Evolutionary conservation across 2,888 invertebrate genomes (phyloP).

Genomic region (Meteorus cinctellus): DNA sequence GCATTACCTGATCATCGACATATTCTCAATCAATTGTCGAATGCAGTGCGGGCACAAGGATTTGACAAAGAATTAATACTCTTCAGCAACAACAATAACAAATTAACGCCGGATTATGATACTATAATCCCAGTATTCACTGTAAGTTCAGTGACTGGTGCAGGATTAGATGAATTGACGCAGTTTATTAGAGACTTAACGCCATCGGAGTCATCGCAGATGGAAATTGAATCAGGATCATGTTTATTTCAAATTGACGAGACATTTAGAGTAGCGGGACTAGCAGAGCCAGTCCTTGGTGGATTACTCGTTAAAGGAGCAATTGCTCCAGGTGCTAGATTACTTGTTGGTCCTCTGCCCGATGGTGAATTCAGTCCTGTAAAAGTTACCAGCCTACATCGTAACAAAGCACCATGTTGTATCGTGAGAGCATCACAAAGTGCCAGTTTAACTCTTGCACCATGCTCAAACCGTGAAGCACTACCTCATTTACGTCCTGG

Average conservation of each 20-base stretch:
- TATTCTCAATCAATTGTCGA: constrained; percentile 63
- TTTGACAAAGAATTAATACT: constrained; percentile 65
- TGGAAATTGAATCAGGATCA: constrained; percentile 69
- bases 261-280: constrained; percentile 87
- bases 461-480: constrained; percentile 72
- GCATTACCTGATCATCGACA: constrained; percentile 73
- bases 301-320: constrained; percentile 90
- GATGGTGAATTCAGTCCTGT: constrained; percentile 87
- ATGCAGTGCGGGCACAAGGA: constrained; percentile 65
- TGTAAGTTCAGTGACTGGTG: constrained; percentile 93
- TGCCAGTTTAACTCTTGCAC: constrained; percentile 85
- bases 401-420: constrained; percentile 93
- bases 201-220: constrained; percentile 61
- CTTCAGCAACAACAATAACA: constrained; percentile 57
- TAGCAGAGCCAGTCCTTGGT: constrained; percentile 86
- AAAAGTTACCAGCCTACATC: constrained; percentile 88
- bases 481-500: constrained; percentile 82
- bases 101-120: constrained; percentile 56
- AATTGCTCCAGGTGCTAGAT: constrained; percentile 86
- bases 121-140: constrained; percentile 85
- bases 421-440: constrained; percentile 92
- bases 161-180: constrained; percentile 87
- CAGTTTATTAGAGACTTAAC: constrained; percentile 90
- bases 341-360: constrained; percentile 85
- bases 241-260: constrained; percentile 92